Conservation (phyloP, 2,113 vertebrate genomes). For the Burhinus oedicnemus region DNA sequence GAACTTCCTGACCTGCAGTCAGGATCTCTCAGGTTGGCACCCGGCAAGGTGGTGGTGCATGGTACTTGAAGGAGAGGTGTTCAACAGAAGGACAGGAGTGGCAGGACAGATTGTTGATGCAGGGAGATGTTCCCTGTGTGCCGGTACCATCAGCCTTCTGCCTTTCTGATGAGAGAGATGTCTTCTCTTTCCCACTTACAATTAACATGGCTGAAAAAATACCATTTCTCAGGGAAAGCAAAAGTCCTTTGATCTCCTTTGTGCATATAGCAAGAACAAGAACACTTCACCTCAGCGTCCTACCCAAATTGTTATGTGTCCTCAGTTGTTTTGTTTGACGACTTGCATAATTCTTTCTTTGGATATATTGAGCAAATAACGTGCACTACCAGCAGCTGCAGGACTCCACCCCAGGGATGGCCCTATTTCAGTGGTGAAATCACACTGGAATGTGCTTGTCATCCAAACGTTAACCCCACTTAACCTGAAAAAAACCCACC, state of each 20-base stretch:
- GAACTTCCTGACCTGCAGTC: background rate
- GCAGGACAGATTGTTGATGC: background rate
- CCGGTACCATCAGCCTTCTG: background rate
- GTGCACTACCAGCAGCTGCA: constrained; percentile 37
- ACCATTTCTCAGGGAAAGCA: background rate
- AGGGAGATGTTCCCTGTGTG: background rate
- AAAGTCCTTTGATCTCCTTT: background rate
- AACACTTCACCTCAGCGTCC: background rate
- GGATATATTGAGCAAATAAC: constrained; percentile 8
- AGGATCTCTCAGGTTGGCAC: background rate
- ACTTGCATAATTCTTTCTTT: background rate
- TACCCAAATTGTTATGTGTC: background rate
- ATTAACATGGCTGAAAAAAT: background rate
- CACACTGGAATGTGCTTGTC: constrained; percentile 30
- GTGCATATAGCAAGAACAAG: background rate
- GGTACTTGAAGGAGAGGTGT: background rate
- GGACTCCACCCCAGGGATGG: constrained; percentile 41
- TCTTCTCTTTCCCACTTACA: background rate
- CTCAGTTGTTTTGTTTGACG: background rate
- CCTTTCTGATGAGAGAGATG: background rate
- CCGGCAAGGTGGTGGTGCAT: fast-evolving
- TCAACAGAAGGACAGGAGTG: background rate
- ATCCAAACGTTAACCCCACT: constrained; percentile 22
- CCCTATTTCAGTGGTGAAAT: constrained; percentile 57
- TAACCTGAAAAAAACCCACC: background rate